These are phyloP conservation scores for Cyprinodon brontotheroides DNA, from an alignment of 2,113 vertebrate species.

Conservation along the genomic window DNA sequence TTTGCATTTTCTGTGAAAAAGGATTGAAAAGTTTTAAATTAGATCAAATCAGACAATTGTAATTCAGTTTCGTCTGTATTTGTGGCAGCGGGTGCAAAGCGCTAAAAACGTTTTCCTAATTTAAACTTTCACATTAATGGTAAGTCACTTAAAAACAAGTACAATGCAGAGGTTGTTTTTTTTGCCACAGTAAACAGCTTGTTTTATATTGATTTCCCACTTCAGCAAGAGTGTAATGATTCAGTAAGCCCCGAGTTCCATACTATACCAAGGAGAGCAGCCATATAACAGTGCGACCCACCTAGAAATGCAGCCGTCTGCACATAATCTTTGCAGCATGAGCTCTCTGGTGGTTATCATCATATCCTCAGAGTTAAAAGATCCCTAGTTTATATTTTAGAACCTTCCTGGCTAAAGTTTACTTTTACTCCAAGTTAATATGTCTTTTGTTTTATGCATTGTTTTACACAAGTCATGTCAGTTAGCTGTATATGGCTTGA, in stretches of 20 bases:
- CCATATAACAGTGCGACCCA: not conserved
- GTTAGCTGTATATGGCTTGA: not conserved
- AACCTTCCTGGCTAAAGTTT: too few species aligned
- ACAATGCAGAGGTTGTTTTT: too few species aligned
- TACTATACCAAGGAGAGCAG: not conserved
- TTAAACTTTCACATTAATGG: not conserved
- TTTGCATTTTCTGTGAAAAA: too few species aligned
- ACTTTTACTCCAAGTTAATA: too few species aligned
- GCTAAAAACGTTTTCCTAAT: not conserved
- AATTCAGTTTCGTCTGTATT: too few species aligned
- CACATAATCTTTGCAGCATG: not conserved
- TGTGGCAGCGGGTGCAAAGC: not conserved
- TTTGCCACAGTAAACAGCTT: not conserved
- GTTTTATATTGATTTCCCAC: not conserved
- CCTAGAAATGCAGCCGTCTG: not conserved
- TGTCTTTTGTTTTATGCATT: too few species aligned
- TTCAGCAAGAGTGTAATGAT: not conserved
- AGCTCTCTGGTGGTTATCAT: not conserved
- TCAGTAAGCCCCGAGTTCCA: not conserved
- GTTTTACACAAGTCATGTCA: too few species aligned
- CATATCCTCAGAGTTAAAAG: not conserved
- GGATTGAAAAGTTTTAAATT: too few species aligned
- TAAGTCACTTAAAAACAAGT: not conserved
- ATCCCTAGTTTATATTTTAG: not conserved
- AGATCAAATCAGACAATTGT: too few species aligned